Evolutionary conservation across 1,140 invertebrate species (phyloP).

Genomic region (Gryon sp.): DNA sequence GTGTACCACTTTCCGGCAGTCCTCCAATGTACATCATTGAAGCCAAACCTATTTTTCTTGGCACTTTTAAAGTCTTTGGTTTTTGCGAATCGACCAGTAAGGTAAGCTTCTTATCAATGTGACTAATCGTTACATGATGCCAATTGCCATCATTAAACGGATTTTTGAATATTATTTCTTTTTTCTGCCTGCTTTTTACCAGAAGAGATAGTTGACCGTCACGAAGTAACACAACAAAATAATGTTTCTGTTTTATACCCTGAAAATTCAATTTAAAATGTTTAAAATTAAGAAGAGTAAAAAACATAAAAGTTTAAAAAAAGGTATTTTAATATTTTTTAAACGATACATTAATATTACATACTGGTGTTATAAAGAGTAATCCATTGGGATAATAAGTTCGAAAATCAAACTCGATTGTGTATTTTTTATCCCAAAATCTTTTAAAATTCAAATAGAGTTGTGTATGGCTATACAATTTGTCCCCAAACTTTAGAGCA

Average conservation of each 20-base stretch:
- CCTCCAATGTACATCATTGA: slow-evolving; percentile 90
- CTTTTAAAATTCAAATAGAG: slow-evolving; percentile 83
- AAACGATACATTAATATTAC: slow-evolving; percentile 29
- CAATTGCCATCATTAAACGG: slow-evolving; percentile 90
- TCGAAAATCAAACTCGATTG: slow-evolving; percentile 89
- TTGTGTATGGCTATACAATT: slow-evolving; percentile 86
- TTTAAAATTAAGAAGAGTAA: no score
- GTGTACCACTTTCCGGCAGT: slow-evolving; percentile 82
- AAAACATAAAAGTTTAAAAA: background rate
- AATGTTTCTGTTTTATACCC: slow-evolving; percentile 86
- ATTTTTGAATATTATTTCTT: slow-evolving; percentile 82
- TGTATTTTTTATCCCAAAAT: slow-evolving; percentile 86
- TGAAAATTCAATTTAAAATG: slow-evolving; percentile 67
- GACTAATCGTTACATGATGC: slow-evolving; percentile 86
- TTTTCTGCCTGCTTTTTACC: slow-evolving; percentile 83
- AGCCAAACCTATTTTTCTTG: slow-evolving; percentile 84
- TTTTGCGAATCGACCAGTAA: slow-evolving; percentile 85
- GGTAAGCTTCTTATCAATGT: slow-evolving; percentile 83
- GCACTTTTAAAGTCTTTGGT: slow-evolving; percentile 83
- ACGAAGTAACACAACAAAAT: slow-evolving; percentile 85
- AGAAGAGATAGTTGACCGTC: slow-evolving; percentile 86
- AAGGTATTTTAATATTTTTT: background rate
- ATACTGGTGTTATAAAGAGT: slow-evolving; percentile 87
- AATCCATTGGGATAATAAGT: slow-evolving; percentile 92
- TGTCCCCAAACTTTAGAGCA: slow-evolving; percentile 92